Evolutionary conservation across 2,888 invertebrate genomes (phyloP).

Genomic region (Nymphalis c-album): DNA sequence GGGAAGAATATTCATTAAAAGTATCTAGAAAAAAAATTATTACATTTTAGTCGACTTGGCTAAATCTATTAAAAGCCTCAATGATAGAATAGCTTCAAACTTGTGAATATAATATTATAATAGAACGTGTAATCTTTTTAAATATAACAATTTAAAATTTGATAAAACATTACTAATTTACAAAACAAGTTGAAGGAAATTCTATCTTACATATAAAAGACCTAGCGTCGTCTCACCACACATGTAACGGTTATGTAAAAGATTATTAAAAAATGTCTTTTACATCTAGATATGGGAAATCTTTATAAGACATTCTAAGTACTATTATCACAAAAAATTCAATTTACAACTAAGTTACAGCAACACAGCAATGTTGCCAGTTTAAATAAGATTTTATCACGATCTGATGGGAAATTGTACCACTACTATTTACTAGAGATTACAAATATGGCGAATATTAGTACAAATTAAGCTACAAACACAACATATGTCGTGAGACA

Average conservation of each 20-base stretch:
- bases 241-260: constrained; percentile 72
- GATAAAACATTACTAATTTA: constrained; percentile 21
- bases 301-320: constrained; percentile 58
- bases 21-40: constrained; percentile 6
- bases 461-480: constrained; percentile 48
- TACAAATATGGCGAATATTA: constrained; percentile 46
- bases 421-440: constrained; percentile 63
- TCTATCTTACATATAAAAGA: constrained; percentile 55
- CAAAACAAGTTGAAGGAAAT: constrained; percentile 57
- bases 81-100: constrained; percentile 62
- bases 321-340: constrained; percentile 78
- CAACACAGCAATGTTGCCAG: constrained; percentile 56
- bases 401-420: constrained; percentile 75
- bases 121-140: constrained; percentile 15
- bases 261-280: constrained; percentile 62
- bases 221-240: constrained; percentile 81
- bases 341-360: constrained; percentile 71
- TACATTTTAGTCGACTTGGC: constrained; percentile 16
- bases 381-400: constrained; percentile 53
- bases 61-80: constrained; percentile 44
- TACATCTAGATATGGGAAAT: constrained; percentile 54
- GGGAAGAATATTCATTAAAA: constrained; percentile 17
- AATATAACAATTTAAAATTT: constrained; percentile 19
- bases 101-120: constrained; percentile 44
- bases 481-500: constrained; percentile 81